Conservation (phyloP, 2,113 vertebrate species). For the Sclerurus mexicanus region DNA sequence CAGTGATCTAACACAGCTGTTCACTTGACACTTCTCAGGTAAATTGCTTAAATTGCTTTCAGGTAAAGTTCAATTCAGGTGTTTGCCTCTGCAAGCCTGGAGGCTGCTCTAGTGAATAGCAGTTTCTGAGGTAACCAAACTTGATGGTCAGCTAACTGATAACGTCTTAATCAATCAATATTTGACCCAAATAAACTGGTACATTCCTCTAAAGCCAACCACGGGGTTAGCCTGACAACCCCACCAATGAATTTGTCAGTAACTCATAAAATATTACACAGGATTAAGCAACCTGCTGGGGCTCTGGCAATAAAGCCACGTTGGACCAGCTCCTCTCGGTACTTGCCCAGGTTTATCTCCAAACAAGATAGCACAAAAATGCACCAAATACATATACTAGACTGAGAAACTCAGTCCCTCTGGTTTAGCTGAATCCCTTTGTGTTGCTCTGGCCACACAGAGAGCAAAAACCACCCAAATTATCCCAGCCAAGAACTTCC, state of each 20-base stretch:
- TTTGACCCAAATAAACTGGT: background rate
- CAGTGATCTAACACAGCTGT: background rate
- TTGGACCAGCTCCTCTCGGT: background rate
- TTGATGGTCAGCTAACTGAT: background rate
- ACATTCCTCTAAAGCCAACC: background rate
- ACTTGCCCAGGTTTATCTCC: background rate
- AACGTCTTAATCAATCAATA: background rate
- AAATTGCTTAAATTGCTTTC: background rate
- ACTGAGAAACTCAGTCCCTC: background rate
- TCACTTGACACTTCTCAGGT: background rate
- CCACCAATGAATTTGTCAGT: background rate
- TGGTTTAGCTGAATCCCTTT: background rate
- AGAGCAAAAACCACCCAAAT: background rate
- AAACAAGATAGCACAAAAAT: background rate
- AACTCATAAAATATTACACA: background rate
- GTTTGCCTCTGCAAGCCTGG: background rate
- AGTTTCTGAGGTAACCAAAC: background rate
- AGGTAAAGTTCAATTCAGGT: background rate
- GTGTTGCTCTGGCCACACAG: background rate
- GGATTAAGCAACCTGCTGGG: background rate
- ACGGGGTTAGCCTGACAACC: background rate
- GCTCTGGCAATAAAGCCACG: background rate
- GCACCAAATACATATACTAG: background rate
- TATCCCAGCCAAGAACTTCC: background rate
- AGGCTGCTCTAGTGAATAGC: background rate